These are phyloP conservation scores for Trichomycterus rosablanca DNA, from an alignment of 2,113 vertebrate species.

Conservation along the genomic window DNA sequence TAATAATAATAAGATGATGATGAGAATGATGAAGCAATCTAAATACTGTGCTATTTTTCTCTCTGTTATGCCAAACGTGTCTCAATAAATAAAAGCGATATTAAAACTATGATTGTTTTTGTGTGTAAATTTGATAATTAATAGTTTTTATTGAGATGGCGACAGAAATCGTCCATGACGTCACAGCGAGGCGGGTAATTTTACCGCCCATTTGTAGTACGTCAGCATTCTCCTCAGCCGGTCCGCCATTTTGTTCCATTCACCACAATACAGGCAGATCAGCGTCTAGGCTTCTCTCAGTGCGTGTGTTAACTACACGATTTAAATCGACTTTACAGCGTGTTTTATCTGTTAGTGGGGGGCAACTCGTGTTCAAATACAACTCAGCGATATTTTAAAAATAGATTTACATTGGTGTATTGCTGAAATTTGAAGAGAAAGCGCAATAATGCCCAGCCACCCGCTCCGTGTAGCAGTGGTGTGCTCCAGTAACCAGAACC, in stretches of 20 bases:
- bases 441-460: slow-evolving; percentile 75
- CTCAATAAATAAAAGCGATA: slow-evolving; percentile 24
- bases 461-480: slow-evolving; percentile 91
- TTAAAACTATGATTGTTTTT: neutral
- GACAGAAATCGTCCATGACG: too few species aligned
- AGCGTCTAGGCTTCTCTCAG: neutral
- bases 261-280: neutral
- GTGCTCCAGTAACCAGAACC: slow-evolving; percentile 98
- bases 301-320: neutral
- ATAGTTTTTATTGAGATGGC: too few species aligned
- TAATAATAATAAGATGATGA: slow-evolving; percentile 16
- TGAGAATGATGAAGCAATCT: slow-evolving; percentile 13
- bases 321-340: neutral
- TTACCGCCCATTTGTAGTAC: neutral
- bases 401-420: slow-evolving; percentile 1
- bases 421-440: slow-evolving; percentile 51
- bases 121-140: neutral
- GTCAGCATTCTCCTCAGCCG: neutral
- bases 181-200: too few species aligned
- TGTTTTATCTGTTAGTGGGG: too few species aligned
- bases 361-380: neutral
- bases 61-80: slow-evolving; percentile 27
- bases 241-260: slow-evolving; percentile 26
- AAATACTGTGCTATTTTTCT: slow-evolving; percentile 42
- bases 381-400: neutral